Base-by-base conservation (phyloP, 2,797 vertebrate species). In the Gallinago nigripennis region DNA sequence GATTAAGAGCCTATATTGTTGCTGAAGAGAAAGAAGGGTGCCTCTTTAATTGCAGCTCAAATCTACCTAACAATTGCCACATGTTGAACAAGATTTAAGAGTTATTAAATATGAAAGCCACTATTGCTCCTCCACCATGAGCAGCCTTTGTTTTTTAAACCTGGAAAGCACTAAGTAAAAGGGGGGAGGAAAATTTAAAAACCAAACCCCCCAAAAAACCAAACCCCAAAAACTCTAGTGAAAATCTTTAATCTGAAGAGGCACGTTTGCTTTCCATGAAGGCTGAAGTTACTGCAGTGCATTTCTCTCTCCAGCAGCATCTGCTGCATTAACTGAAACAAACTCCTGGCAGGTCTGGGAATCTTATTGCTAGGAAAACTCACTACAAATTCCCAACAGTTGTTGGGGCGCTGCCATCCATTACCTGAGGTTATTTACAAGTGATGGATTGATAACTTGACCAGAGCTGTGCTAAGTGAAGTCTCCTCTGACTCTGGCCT, bases 51-150 rank as follows among this genome's bases (percentile, higher is more conserved):
- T 98, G 97, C 97, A 95, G 96, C 92, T 97, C 98, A 97, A 98
- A 98, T 98, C 97, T 96, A 89, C 94, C 97, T 98, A 98, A 98
- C 98, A 98, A 98, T 97, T 98, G 98, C 98, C 98, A 98, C 97
- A 97, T 98, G 98, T 98, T 97, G 94, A 97, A 86, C 86, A 96
- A 97, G 96, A 96, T 96, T 97, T 97, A 97, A 96, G 91, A 97
- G 96, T 97, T 98, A 98, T 98, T 98, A 98, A 97, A 97, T 96
- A 97, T 97, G 97, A 98, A 97, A 91, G 54, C 93, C 94, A 66
- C 94, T 97, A 96, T 96, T 97, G 92, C 95, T 95, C 84, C 81
- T 96, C 83, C n/a, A 41, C 88, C 81, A 91, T 0, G 86, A 96
- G 66, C 70, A 90, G 92, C 73, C 95, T 97, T 98, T 98, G 95